Base-by-base conservation (phyloP, 1,140 invertebrate species). In the Cydia splendana region DNA sequence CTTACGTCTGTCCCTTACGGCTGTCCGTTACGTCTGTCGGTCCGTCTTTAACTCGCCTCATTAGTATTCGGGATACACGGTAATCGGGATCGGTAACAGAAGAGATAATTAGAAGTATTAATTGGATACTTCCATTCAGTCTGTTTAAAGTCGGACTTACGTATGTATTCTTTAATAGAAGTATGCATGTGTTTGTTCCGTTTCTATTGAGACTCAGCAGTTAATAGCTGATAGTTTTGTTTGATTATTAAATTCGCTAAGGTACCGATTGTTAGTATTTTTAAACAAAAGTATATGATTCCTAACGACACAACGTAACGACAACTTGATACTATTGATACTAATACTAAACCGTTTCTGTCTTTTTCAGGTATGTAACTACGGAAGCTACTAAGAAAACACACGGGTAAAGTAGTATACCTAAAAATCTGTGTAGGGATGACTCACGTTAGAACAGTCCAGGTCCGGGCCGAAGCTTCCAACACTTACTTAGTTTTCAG, bases 311-410 rank as follows among this genome's bases (percentile, higher is more conserved):
- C 10, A 42, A 10, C 1, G 10, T 51, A 51, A 51, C 15, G 10
- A 15, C 12, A n/a, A 53, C 48, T 53, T n/a, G 12, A 45, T 9
- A 62, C 53, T 62, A 30, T 24, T 24, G n/a, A n/a, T n/a, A n/a
- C n/a, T n/a, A 57, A 57, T 57, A 62, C 4, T 45, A 13, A 12
- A 12, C 10, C 15, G 20, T 18, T 62, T 62, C 3, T 53, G 13
- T 53, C 5, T 20, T 62, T 62, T 62, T 62, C 53, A 62, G 53
- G 53, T 62, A 62, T 62, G 53, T 62, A 20, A 62, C 53, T 24
- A 53, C 48, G 42, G n/a, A 53, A 53, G 18, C 18, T 53, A 6
- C 51, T 20, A 20, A 62, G 53, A 62, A 62, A 10, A 7, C 4
- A 9, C 5, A 18, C 9, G 13, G 15, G 51, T 53, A 53, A 53